phyloP scores from a whole-genome alignment of 2,888 invertebrate genomes.

The Ennomos quercinarius region DNA sequence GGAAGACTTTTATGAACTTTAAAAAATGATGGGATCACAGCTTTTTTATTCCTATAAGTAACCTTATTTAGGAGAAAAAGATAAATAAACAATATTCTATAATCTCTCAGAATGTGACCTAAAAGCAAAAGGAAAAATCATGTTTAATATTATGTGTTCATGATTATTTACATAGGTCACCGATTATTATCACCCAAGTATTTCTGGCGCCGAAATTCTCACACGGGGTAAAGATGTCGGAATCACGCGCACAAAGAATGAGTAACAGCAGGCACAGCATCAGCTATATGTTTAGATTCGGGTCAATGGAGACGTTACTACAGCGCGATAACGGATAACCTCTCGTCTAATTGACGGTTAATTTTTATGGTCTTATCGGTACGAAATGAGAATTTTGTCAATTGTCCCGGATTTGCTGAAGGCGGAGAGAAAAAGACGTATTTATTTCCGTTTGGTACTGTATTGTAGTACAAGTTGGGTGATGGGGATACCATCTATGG shows the following conservation, averaged over 20 bases:
- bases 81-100: too few relatives aligned
- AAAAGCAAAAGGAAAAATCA: too few relatives aligned
- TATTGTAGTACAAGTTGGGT: too few relatives aligned
- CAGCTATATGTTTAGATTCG: slow-evolving; percentile 26
- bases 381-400: neutral
- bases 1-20: too few relatives aligned
- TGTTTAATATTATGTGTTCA: neutral
- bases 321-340: slow-evolving; percentile 16
- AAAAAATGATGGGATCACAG: too few relatives aligned
- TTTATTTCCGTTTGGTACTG: too few relatives aligned
- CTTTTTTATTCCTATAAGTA: too few relatives aligned
- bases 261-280: slow-evolving; percentile 6
- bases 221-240: slow-evolving; percentile 3
- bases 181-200: too few relatives aligned
- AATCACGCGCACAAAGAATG: slow-evolving; percentile 27
- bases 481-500: too few relatives aligned
- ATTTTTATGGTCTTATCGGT: slow-evolving; percentile 3
- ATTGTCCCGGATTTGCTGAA: neutral
- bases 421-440: neutral
- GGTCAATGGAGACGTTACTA: slow-evolving; percentile 19
- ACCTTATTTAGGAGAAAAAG: too few relatives aligned
- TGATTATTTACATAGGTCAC: neutral
- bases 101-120: too few relatives aligned
- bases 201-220: neutral
- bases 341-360: slow-evolving; percentile 17